These are phyloP conservation scores for Huso huso DNA, from an alignment of 2,797 vertebrate genomes.

Conservation along the genomic window DNA sequence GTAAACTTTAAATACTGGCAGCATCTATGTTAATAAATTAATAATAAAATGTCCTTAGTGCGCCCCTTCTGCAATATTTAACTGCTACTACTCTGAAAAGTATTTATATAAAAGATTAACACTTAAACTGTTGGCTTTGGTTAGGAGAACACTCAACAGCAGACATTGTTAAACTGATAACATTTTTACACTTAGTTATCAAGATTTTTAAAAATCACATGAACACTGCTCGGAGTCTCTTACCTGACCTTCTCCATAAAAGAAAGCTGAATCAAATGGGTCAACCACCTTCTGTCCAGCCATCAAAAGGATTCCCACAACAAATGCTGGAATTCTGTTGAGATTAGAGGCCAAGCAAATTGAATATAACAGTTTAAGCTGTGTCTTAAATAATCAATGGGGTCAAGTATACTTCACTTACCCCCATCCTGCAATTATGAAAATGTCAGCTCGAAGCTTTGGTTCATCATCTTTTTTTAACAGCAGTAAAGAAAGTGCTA, in stretches of 20 bases:
- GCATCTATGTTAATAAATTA: too few species aligned
- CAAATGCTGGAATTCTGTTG: slow-evolving; percentile 71
- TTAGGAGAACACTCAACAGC: too few species aligned
- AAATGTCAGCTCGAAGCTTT: slow-evolving; percentile 60
- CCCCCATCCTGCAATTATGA: slow-evolving; percentile 85
- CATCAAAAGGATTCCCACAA: slow-evolving; percentile 72
- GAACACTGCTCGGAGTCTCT: neutral
- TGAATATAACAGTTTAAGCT: neutral
- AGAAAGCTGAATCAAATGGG: slow-evolving; percentile 76
- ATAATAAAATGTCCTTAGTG: too few species aligned
- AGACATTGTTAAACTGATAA: too few species aligned
- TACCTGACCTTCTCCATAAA: slow-evolving; percentile 91
- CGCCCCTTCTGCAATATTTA: neutral
- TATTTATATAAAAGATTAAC: too few species aligned
- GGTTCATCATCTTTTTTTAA: slow-evolving; percentile 63
- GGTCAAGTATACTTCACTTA: slow-evolving; percentile 52
- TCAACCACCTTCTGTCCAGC: slow-evolving; percentile 54
- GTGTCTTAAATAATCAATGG: neutral
- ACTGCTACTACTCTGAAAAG: too few species aligned
- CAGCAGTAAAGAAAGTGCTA: slow-evolving; percentile 79
- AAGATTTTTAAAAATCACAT: neutral
- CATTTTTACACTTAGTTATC: too few species aligned
- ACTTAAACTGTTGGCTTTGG: too few species aligned
- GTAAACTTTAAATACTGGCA: too few species aligned
- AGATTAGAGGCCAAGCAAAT: slow-evolving; percentile 21